Base-by-base conservation (phyloP, 1,140 invertebrate species). In the Drosophila subpulchrella region DNA sequence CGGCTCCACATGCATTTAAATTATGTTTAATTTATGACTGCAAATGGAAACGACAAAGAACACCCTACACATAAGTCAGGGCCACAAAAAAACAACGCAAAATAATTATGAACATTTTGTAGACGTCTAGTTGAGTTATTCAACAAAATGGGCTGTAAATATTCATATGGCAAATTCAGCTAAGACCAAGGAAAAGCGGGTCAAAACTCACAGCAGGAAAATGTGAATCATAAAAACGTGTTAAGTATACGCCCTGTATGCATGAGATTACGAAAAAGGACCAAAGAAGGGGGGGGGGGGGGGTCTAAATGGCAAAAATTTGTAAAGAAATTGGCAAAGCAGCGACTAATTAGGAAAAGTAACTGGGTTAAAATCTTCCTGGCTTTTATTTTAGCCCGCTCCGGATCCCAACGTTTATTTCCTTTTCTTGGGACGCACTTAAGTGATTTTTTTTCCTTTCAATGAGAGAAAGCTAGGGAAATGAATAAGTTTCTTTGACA, bases 1-100 rank as follows among this genome's bases (percentile, higher is more conserved):
- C 42, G 47, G 76, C 51, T 62, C 68, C 68, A 82, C 74, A 81
- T 75, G 81, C 74, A 86, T 82, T 82, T 85, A 78, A 86, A 82
- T 86, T 78, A 88, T 61, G 55, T 60, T 57, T 78, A 75, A 88
- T 88, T 88, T 88, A 85, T 78, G 68, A 59, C 78, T 65, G 57
- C 50, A 68, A 68, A 61, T 51, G 62, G 66, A 41, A 61, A 73
- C 65, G 68, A 41, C 39, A 76, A 77, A 48, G 67, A 57, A 42
- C 34, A 73, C 50, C 27, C 32, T 39, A 47, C 27, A 12, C 13
- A 20, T 13, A n/a, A 27, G 30, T 56, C 42, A 30, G n/a, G 53
- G 17, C 36, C 47, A 48, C 15, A 7, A 36, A 36, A 56, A 57
- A 30, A 46, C 27, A 12, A 24, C 46, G 46, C 53, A 41, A 30